Percentiles rank a stretch among this genome's conserved stretches.
phyloP scores from a whole-genome alignment of 2,113 vertebrate genomes.

The Prionailurus viverrinus region DNA sequence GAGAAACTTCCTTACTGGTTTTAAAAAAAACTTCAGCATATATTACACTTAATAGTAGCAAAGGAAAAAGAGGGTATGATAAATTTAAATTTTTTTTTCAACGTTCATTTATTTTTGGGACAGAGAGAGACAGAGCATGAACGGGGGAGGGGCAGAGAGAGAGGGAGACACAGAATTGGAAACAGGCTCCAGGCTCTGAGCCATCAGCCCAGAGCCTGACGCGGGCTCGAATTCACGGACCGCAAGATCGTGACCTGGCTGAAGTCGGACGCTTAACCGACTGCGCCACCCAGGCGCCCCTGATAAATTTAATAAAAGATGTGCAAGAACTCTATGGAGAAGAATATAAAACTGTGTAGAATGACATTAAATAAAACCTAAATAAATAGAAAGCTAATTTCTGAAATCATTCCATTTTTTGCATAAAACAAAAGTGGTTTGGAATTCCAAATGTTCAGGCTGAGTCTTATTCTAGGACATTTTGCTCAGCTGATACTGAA shows the following conservation, averaged over 20 bases:
- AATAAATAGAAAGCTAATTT: conserved; percentile 32
- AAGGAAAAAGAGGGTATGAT: not conserved
- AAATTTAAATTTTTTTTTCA: conserved; percentile 16
- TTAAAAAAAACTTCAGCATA: not conserved
- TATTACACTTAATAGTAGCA: not conserved
- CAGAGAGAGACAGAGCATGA: too few relatives aligned
- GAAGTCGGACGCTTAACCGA: too few relatives aligned
- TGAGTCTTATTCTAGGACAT: not conserved
- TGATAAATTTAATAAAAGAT: conserved; percentile 21
- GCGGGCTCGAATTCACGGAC: too few relatives aligned
- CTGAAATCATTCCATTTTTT: not conserved
- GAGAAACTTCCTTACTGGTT: not conserved
- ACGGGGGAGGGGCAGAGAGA: too few relatives aligned
- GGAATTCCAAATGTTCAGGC: not conserved
- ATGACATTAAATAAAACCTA: not conserved
- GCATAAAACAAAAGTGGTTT: not conserved
- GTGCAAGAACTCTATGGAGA: not conserved
- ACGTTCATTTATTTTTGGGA: too few relatives aligned
- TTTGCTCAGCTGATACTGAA: conserved; percentile 4
- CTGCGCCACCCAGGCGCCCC: too few relatives aligned
- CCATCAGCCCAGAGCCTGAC: too few relatives aligned
- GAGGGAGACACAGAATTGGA: too few relatives aligned
- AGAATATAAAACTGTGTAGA: not conserved
- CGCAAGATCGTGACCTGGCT: too few relatives aligned
- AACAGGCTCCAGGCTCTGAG: too few relatives aligned